Evolutionary conservation across 2,113 vertebrate species (phyloP), one percentile per base, ranked within the genome.

Genomic region (Xerus inauris): DNA sequence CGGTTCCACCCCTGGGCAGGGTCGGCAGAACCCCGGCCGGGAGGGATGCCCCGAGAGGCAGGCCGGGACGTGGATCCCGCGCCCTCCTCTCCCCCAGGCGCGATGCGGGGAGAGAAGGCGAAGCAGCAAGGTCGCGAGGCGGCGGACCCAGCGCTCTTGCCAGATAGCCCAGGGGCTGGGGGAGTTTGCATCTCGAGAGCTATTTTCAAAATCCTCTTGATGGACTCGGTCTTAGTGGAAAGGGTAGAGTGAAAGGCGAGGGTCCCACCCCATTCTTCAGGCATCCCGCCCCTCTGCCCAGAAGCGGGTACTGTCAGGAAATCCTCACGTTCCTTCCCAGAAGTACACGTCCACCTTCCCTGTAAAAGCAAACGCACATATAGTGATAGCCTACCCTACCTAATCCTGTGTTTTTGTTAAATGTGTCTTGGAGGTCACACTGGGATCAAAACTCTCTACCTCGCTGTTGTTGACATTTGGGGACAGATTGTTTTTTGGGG

Each of bases 351-450:
- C 1, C 16, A 1, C 7, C 28, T 84, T 30, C 32, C 38, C 20
- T 72, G 73, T 35, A 73, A 51, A 85, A 81, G 40, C 38, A 32
- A 47, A 6, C 54, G 4, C 20, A 5, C n/a, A 8, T 32, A 35
- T 6, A 0, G 54, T 40, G 65, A 83, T n/a, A 9, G 4, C 32
- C 6, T 6, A 0, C 38, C 5, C 73, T 8, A 0, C 30, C 5
- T 10, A 14, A 28, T 28, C 35, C 22, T 42, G 83, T 71, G 24
- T 57, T 28, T 32, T 75, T 16, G 2, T 80, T 62, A 54, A 49
- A 2, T 62, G 30, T 45, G 76, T 20, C 40, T 81, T 32, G 72
- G 91, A 75, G 51, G 42, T 79, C 69, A 35, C 40, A 24, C 19
- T 4, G 1, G 5, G 40, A n/a, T 24, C 2, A 26, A 40, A 71